Evolutionary conservation across 2,888 invertebrate species (phyloP).

Genomic region (Ellobium chinense): DNA sequence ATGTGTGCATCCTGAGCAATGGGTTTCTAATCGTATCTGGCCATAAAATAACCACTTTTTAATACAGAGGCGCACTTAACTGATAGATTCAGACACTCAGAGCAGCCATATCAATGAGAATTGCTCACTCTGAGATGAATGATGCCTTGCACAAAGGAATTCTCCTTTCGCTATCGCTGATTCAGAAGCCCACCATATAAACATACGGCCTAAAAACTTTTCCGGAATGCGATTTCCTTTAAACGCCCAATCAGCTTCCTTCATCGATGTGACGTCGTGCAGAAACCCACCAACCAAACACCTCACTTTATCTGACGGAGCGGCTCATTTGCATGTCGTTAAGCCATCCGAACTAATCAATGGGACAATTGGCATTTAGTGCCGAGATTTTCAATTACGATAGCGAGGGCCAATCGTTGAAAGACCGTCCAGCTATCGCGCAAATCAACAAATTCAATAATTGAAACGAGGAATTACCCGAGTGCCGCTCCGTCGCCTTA

Average conservation of each 20-base stretch:
- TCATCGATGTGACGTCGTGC: neutral
- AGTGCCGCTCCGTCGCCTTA: slow-evolving; percentile 9
- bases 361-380: slow-evolving; percentile 48
- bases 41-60: too few species aligned
- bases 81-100: too few species aligned
- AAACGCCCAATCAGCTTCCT: neutral
- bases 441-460: slow-evolving; percentile 53
- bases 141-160: too few species aligned
- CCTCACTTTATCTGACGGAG: neutral
- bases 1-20: too few species aligned
- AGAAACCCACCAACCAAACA: neutral
- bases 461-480: slow-evolving; percentile 46
- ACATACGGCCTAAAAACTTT: too few species aligned
- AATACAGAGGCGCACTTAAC: too few species aligned
- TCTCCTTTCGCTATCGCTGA: too few species aligned
- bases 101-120: too few species aligned
- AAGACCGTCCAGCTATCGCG: slow-evolving; percentile 31
- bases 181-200: too few species aligned
- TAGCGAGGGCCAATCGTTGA: slow-evolving; percentile 29
- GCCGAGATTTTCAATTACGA: slow-evolving; percentile 54
- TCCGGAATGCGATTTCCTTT: neutral
- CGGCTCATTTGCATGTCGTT: slow-evolving; percentile 45
- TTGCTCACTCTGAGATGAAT: too few species aligned
- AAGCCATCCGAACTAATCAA: slow-evolving; percentile 44
- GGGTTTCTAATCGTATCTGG: too few species aligned